Conservation (phyloP, 2,113 vertebrate species). For the Phyllostomus hastatus region DNA sequence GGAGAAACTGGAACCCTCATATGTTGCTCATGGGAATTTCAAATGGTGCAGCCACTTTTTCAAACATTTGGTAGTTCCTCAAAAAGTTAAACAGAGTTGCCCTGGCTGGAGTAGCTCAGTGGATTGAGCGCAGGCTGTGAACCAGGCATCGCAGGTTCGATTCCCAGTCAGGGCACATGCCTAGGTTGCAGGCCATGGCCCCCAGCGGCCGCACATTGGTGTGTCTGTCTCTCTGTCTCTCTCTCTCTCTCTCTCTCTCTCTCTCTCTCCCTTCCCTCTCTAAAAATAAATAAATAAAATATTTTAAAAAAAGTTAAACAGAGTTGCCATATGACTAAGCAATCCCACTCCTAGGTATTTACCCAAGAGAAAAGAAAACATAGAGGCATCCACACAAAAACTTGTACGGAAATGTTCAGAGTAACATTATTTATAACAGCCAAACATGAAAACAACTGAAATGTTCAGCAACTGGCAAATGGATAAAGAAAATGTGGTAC, state of each 20-base stretch:
- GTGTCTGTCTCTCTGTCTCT: no score
- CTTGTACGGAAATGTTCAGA: not conserved
- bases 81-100: slow-evolving; percentile 24
- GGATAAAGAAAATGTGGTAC: not conserved
- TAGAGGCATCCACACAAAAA: not conserved
- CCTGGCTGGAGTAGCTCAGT: no score
- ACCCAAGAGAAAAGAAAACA: slow-evolving; percentile 27
- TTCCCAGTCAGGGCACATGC: no score
- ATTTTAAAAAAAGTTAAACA: slow-evolving; percentile 1
- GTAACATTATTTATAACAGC: not conserved
- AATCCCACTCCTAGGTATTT: not conserved
- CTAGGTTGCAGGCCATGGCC: no score
- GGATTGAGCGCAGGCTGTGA: no score
- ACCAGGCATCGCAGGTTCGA: no score
- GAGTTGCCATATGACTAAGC: not conserved
- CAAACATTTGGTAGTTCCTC: not conserved
- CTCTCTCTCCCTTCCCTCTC: no score
- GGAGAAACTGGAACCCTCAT: slow-evolving; percentile 9
- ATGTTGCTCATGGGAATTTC: not conserved
- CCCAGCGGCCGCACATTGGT: no score
- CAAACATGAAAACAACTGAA: slow-evolving; percentile 1
- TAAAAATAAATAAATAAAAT: no score
- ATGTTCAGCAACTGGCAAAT: not conserved
- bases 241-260: no score
- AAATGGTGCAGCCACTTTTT: not conserved